Conservation (phyloP, 2,888 invertebrate species). For the Dexiosoma caninum region DNA sequence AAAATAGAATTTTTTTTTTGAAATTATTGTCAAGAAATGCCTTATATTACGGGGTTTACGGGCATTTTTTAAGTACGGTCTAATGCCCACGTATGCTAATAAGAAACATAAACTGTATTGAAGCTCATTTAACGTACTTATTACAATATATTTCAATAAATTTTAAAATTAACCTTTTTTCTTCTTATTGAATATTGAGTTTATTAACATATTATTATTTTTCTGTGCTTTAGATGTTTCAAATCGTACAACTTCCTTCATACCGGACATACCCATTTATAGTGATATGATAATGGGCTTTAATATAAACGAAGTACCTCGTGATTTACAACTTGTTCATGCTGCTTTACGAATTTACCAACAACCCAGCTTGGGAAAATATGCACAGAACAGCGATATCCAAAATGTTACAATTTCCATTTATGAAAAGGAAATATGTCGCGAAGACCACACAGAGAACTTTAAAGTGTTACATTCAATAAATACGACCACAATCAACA, state of each 20-base stretch:
- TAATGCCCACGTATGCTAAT: too few species aligned
- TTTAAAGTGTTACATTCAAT: slow-evolving; percentile 83
- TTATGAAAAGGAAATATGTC: slow-evolving; percentile 65
- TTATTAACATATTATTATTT: too few species aligned
- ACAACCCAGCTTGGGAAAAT: slow-evolving; percentile 66
- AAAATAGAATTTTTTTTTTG: too few species aligned
- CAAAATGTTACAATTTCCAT: slow-evolving; percentile 70
- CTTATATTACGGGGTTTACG: too few species aligned
- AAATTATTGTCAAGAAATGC: too few species aligned
- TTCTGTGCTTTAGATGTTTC: slow-evolving; percentile 11
- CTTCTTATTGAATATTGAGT: too few species aligned
- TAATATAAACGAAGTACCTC: slow-evolving; percentile 91
- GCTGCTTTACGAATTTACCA: slow-evolving; percentile 92
- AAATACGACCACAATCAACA: slow-evolving; percentile 84
- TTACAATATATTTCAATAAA: too few species aligned
- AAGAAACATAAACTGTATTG: too few species aligned
- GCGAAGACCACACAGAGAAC: slow-evolving; percentile 73
- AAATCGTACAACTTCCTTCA: background rate
- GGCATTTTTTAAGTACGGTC: too few species aligned
- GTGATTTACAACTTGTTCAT: slow-evolving; percentile 86
- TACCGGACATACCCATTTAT: slow-evolving; percentile 40
- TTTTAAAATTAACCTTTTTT: too few species aligned
- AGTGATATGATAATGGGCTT: slow-evolving; percentile 79
- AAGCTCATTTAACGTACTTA: too few species aligned
- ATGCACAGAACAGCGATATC: slow-evolving; percentile 23